Base-by-base conservation (phyloP, 2,113 vertebrate species). In the Rostratula benghalensis region DNA sequence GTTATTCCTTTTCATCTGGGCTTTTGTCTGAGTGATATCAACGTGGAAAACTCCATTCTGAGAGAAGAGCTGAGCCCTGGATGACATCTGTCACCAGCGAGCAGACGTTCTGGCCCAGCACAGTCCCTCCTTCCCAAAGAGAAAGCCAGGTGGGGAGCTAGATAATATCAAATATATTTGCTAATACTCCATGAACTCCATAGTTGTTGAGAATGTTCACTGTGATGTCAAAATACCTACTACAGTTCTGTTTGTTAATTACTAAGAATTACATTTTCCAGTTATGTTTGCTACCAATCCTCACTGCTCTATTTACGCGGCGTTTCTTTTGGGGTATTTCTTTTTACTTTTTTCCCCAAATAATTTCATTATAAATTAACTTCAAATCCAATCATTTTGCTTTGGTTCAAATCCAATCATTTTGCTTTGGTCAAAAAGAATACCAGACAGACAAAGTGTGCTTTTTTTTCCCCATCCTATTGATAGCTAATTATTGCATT, bases 161-260 rank as follows among this genome's bases (percentile, higher is more conserved):
- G 12, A 27, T 22, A 61, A 68, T 33, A 53, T 19, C 19, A 90
- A 79, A 10, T 27, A 60, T 14, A 57, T 45, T 84, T 94, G 12
- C 27, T 64, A 61, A 39, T 10, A 61, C 13, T 18, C 17, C 33
- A 33, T 63, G 71, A 84, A 89, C 10, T 6, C 65, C 15, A 15
- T 25, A 68, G 20, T n/a, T 89, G 41, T 87, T 61, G 28, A 48
- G 78, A 70, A 84, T 33, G 7, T 57, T 87, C 54, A 69, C 5
- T 23, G 22, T 19, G 20, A 76, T 90, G 74, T 91, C 81, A 95
- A 79, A 97, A 91, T 79, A 95, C 74, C 91, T 84, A 76, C 65
- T 60, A 64, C 5, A 1, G 2, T 28, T 91, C 17, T 79, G 10
- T 24, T 87, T 94, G 57, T 65, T 93, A 16, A n/a, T 31, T 57